Conservation (phyloP, 1,140 invertebrate genomes). For the Achroia grisella region DNA sequence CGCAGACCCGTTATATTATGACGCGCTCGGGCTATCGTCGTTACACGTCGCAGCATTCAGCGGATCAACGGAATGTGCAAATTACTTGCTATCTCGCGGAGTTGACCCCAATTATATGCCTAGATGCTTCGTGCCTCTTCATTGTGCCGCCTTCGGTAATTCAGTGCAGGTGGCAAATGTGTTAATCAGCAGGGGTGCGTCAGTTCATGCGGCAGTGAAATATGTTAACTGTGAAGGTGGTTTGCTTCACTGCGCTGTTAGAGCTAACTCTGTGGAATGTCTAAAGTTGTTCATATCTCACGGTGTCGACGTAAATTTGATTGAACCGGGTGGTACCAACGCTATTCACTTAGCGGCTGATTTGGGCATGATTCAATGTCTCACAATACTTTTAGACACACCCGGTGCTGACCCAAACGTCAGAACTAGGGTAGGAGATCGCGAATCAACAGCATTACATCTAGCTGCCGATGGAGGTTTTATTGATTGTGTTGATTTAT, state of each 20-base stretch:
- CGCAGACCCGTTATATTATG: constrained; percentile 80
- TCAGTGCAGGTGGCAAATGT: constrained; percentile 82
- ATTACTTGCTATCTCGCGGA: constrained; percentile 79
- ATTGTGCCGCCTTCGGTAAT: constrained; percentile 88
- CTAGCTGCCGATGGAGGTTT: constrained; percentile 87
- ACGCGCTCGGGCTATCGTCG: constrained; percentile 80
- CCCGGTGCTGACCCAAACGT: constrained; percentile 77
- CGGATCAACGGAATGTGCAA: constrained; percentile 81
- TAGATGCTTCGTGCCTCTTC: constrained; percentile 83
- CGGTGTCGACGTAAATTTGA: constrained; percentile 80
- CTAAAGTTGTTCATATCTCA: constrained; percentile 81
- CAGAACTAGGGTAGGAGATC: constrained; percentile 78
- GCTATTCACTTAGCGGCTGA: constrained; percentile 86
- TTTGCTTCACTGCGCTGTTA: constrained; percentile 84
- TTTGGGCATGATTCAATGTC: constrained; percentile 80
- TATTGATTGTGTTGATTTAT: constrained; percentile 80
- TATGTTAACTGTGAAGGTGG: constrained; percentile 81
- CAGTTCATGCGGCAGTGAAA: constrained; percentile 74
- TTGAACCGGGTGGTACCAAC: constrained; percentile 81
- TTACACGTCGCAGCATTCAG: constrained; percentile 86
- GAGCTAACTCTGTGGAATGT: constrained; percentile 83
- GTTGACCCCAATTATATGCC: constrained; percentile 79
- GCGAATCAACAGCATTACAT: constrained; percentile 85
- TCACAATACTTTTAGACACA: constrained; percentile 80
- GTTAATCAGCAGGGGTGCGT: constrained; percentile 79